Percentiles rank a stretch among this genome's conserved stretches.
Evolutionary conservation across 2,797 vertebrate species (phyloP).

Genomic region (Chelidonichthys spinosus): DNA sequence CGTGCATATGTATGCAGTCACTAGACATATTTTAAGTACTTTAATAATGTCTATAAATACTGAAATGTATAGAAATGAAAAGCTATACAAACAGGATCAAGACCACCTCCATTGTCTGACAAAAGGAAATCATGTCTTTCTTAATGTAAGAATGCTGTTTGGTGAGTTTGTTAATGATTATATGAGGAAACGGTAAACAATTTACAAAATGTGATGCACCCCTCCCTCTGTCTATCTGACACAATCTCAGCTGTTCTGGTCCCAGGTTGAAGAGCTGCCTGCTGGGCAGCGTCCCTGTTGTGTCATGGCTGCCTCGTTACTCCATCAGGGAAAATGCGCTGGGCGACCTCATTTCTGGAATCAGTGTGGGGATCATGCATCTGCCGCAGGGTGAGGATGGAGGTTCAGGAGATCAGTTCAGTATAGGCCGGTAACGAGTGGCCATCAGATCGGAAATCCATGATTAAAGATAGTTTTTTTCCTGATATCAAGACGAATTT

Average conservation of each 20-base stretch:
- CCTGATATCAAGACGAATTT: no score
- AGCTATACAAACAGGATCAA: neutral
- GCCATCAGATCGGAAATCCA: neutral
- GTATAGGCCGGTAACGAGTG: no score
- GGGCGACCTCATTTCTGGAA: constrained; percentile 90
- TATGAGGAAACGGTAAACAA: neutral
- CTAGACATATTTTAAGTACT: neutral
- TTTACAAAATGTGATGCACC: neutral
- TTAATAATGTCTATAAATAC: neutral
- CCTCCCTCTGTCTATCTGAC: neutral
- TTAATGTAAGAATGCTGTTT: neutral
- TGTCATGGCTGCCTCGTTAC: constrained; percentile 92
- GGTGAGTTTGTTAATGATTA: constrained; percentile 3
- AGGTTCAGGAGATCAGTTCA: neutral
- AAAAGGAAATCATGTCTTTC: neutral
- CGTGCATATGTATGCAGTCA: neutral
- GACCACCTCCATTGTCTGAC: neutral
- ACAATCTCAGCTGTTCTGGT: constrained; percentile 74
- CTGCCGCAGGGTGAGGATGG: constrained; percentile 88
- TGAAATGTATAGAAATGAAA: neutral
- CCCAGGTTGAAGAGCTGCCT: constrained; percentile 80
- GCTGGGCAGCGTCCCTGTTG: constrained; percentile 84
- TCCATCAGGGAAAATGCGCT: constrained; percentile 87
- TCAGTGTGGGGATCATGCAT: constrained; percentile 91
- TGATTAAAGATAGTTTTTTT: no score